Percentiles rank a stretch among this genome's conserved stretches.
Evolutionary conservation across 2,888 invertebrate species (phyloP).

Genomic region (Ceramica pisi): DNA sequence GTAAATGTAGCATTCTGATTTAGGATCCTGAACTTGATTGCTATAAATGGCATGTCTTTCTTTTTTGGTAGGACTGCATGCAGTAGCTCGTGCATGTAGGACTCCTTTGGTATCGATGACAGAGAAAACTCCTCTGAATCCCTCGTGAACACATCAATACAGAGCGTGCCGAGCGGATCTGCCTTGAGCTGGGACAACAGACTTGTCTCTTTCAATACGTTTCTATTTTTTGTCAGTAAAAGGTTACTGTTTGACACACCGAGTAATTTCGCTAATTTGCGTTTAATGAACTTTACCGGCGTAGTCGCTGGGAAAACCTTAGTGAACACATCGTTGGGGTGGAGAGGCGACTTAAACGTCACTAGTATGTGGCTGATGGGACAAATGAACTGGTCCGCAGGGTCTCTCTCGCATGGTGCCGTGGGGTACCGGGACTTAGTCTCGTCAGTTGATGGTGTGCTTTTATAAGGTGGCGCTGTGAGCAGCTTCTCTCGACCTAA

Average conservation of each 20-base stretch:
- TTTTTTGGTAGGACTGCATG: constrained; percentile 84
- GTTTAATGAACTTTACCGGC: constrained; percentile 84
- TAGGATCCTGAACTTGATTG: constrained; percentile 85
- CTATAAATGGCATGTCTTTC: constrained; percentile 85
- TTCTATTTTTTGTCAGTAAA: constrained; percentile 84
- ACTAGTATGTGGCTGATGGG: constrained; percentile 85
- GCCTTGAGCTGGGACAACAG: constrained; percentile 82
- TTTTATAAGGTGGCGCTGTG: constrained; percentile 84
- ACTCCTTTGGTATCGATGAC: constrained; percentile 84
- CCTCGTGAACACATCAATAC: constrained; percentile 86
- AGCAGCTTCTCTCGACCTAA: constrained; percentile 86
- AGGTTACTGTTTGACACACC: constrained; percentile 82
- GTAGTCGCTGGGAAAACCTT: constrained; percentile 87
- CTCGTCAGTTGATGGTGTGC: constrained; percentile 72
- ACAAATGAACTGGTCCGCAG: constrained; percentile 79
- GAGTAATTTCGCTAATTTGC: constrained; percentile 85
- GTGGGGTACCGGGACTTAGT: constrained; percentile 78
- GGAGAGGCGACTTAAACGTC: constrained; percentile 84
- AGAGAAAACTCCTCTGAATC: constrained; percentile 84
- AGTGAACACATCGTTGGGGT: constrained; percentile 82
- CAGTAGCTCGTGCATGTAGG: constrained; percentile 84
- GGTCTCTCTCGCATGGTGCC: constrained; percentile 82
- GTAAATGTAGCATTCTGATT: constrained; percentile 87
- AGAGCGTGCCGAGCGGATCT: constrained; percentile 82
- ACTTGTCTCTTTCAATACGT: constrained; percentile 83